Base-by-base conservation (phyloP, 30 jellyfish, hydroid and myxozoan genomes). In the Clytia hemisphaerica region DNA sequence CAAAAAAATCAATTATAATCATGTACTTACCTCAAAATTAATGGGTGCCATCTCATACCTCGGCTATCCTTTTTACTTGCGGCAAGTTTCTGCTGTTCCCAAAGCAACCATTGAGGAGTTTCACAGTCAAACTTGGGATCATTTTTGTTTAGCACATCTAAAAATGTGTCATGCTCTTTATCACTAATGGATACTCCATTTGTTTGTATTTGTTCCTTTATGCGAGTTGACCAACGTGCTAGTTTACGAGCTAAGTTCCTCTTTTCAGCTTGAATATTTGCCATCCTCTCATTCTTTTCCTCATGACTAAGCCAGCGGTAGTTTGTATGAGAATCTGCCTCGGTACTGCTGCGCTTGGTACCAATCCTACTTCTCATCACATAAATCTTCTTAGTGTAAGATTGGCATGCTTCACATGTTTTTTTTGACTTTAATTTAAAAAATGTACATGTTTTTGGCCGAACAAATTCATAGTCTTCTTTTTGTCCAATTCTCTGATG, bases 31-130 rank as follows among this genome's bases (percentile, higher is more conserved):
- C n/a, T n/a, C n/a, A n/a, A 19, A 18, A 55, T 55, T 16, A 55
- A 42, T 55, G 69, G 69, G 69, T 55, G 69, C 69, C 69, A 55
- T 32, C 69, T 55, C 69, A 55, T 55, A 14, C 69, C 69, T 2
- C 40, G 36, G 40, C 40, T 24, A 22, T 24, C 36, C 24, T 42
- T 16, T 55, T 55, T 55, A 14, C 42, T 19, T 19, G 69, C 69
- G n/a, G 14, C 24, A 22, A 19, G n/a, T 18, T 55, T 27, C 29
- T 55, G 69, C 29, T 55, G 69, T 42, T 55, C 69, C 69, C 69
- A 55, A 19, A 55, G 40, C 24, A 55, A 32, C 69, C 69, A 55
- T 28, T 55, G 69, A 14, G 69, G 69, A 32, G 40, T 55, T 24
- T 42, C 69, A n/a, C n/a, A n/a, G 25, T 55, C 69, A 42, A 55